Evolutionary conservation across 2,888 invertebrate genomes (phyloP), one percentile per base, ranked within the genome.

Genomic region (Drosophila picticornis): DNA sequence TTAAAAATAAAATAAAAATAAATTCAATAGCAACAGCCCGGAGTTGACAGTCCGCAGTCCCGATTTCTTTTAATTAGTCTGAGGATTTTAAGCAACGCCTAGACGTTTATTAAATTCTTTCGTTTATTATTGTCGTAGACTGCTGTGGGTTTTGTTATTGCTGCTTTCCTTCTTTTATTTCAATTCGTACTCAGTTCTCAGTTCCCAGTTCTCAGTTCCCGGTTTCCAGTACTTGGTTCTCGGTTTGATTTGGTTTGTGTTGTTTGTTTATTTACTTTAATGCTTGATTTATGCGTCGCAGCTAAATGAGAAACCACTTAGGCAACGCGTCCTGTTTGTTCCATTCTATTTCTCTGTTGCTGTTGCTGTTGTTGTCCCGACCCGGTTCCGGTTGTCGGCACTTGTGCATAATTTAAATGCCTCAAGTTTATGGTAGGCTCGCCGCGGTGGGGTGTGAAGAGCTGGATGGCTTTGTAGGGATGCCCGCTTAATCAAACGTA

Each of bases 271-370:
- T 69, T 87, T 77, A 66, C 70, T 77, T 80, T 69, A 75, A 84
- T 87, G 75, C 77, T 89, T 85, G 85, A 85, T 85, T 85, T 87
- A 85, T 85, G 88, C 80, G 73, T 75, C 69, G 74, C 66, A 56
- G 83, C 75, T 72, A 80, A 90, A 88, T 83, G 88, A 88, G 88
- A 84, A 83, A 85, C 76, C 88, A 80, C 77, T 72, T 77, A 79
- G 67, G 63, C 80, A 77, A 81, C 58, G 69, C 79, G 72, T 72
- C 75, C 74, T 80, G 81, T 56, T 38, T 38, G 46, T 65, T 48
- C 40, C 59, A 53, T 72, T 64, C 58, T 63, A 51, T 60, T 63
- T 66, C 61, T 46, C 25, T 68, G 51, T 31, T 51, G 51, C 38
- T 56, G 19, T 56, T 34, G 36, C 25, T 57, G 22, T 57, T 38